Evolutionary conservation across 64 coral and sea anemone genomes (phyloP), one percentile per base, ranked within the genome.

Genomic region (Catalaphyllia jardinei): DNA sequence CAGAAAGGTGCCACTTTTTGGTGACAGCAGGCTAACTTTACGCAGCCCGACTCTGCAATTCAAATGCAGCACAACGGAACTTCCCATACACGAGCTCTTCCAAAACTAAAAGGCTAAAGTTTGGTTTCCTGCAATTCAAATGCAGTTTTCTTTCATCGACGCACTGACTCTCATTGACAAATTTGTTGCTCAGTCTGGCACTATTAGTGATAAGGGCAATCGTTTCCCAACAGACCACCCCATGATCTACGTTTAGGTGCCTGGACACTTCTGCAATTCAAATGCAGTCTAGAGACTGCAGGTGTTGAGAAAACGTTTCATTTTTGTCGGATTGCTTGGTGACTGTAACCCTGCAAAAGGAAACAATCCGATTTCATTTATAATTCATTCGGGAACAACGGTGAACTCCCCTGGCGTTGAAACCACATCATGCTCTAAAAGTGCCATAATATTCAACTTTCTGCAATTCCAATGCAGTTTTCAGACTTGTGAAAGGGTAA

Each of bases 51-150:
- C 19, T 12, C 63, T 72, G 81, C 81, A 85, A 85, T 72, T 71
- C 81, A 39, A 85, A 85, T 85, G 81, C 81, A 85, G 30, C 22
- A 31, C 31, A 85, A 85, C n/a, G 65, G 22, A 69, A 24, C 9
- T 24, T 69, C 11, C 10, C 54, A 57, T 10, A 0, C 54, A 57
- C 54, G 54, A 16, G 15, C 10, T 0, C 54, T 57, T 57, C 15
- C 54, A 57, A 57, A 2, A 14, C 54, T 16, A 57, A 57, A 57
- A 14, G 54, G 10, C 54, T 57, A 57, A 57, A 11, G 20, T 25
- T 69, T 0, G 29, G 65, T 69, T 69, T 83, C 18, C 60, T 83
- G 80, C 80, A 83, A 83, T 83, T 83, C 80, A 83, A 83, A 83
- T 83, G 80, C 80, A 67, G 61, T 83, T n/a, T 65, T 57, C n/a